phyloP scores from a whole-genome alignment of 2,888 invertebrate genomes.

The Spodoptera exigua region DNA sequence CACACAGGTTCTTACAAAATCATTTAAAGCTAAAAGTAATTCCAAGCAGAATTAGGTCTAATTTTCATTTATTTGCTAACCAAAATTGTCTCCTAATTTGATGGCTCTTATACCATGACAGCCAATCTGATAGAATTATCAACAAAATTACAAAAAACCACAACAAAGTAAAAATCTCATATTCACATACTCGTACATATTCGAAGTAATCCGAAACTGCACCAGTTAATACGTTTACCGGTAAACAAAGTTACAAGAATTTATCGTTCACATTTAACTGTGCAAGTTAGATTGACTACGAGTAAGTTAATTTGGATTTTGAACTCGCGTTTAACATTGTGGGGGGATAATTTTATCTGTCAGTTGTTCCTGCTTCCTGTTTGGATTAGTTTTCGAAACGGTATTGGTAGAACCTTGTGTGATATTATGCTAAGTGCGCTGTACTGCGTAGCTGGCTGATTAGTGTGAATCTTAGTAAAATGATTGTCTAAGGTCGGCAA shows the following conservation, averaged over 20 bases:
- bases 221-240: slow-evolving; percentile 55
- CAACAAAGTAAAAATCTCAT: background rate
- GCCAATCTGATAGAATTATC: no score
- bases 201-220: slow-evolving; percentile 27
- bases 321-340: slow-evolving; percentile 52
- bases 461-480: no score
- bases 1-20: no score
- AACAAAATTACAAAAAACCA: background rate
- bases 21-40: no score
- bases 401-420: no score
- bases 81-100: no score
- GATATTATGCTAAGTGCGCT: no score
- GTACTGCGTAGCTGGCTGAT: no score
- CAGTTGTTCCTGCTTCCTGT: background rate
- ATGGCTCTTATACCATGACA: no score
- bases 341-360: slow-evolving; percentile 24
- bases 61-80: no score
- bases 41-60: no score
- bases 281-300: slow-evolving; percentile 76
- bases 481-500: no score
- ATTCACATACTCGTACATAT: slow-evolving; percentile 12
- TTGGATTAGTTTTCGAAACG: background rate
- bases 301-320: slow-evolving; percentile 61
- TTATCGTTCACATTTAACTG: slow-evolving; percentile 71
- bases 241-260: slow-evolving; percentile 70